Evolutionary conservation across 1,140 invertebrate genomes (phyloP).

Genomic region (Mamestra configurata): DNA sequence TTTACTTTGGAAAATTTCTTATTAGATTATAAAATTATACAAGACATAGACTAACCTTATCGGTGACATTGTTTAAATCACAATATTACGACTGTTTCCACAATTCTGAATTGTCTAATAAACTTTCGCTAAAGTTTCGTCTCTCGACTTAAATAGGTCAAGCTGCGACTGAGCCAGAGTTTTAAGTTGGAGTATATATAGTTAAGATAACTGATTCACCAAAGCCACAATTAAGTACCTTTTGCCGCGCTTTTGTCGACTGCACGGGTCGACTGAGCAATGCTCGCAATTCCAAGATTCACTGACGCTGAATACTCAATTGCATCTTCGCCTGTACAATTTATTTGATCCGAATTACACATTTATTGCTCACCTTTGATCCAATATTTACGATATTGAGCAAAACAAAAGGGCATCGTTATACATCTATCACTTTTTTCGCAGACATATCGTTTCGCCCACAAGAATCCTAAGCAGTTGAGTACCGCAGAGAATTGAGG

Average conservation of each 20-base stretch:
- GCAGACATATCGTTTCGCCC: not conserved
- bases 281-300: slow-evolving; percentile 13
- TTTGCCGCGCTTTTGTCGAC: slow-evolving; percentile 26
- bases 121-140: slow-evolving; percentile 25
- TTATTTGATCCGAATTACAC: slow-evolving; percentile 1
- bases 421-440: not conserved
- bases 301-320: slow-evolving; percentile 33
- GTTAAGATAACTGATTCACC: slow-evolving; percentile 31
- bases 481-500: not conserved
- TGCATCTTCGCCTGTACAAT: not conserved
- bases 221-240: slow-evolving; percentile 35
- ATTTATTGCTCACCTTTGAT: not conserved
- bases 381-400: not conserved
- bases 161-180: slow-evolving; percentile 10
- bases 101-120: slow-evolving; percentile 29
- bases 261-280: slow-evolving; percentile 1
- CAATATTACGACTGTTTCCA: slow-evolving; percentile 3
- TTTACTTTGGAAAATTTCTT: too few species aligned
- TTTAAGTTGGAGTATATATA: slow-evolving; percentile 42
- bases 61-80: slow-evolving; percentile 1
- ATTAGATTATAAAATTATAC: not conserved
- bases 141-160: slow-evolving; percentile 32
- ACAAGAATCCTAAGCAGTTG: not conserved
- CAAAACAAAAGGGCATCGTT: not conserved
- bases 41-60: not conserved